Evolutionary conservation across 2,888 invertebrate genomes (phyloP), one percentile per base, ranked within the genome.

Genomic region (Anthophora plumipes): DNA sequence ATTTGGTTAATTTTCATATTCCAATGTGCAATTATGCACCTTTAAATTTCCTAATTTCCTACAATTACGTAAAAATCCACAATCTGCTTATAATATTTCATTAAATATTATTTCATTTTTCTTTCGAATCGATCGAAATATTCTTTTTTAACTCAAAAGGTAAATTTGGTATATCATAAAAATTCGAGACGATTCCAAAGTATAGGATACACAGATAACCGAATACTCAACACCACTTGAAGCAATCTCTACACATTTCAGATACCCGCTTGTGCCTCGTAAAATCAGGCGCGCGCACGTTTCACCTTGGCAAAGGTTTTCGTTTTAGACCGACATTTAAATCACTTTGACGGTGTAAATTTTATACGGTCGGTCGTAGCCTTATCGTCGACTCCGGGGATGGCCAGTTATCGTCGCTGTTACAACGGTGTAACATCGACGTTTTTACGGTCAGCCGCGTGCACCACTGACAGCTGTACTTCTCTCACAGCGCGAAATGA

Each of bases 331-430:
- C 31, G 37, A 59, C 63, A 82, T 86, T 86, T 86, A 82, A 82
- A 85, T 83, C 83, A 70, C 66, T 80, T 54, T 55, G 77, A 31
- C 64, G 59, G 25, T 77, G 69, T 79, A 82, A 82, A 84, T 88
- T 82, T 87, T 84, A 77, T 74, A 71, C 75, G 67, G 50, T 59
- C 55, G 57, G 43, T 71, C 82, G 79, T 85, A 50, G 41, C 67
- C 78, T 82, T 84, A 82, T 82, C 82, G 78, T 75, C 71, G 52
- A 61, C 67, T 71, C 57, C 2, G 46, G 57, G 48, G 66, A 77
- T 79, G 82, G 75, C 73, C 75, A 55, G 74, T 81, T 81, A 77
- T 77, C 83, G 79, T 83, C 72, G 68, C 55, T 46, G 77, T 77
- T 77, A 82, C 69, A 71, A 73, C 57, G 43, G 31, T 48, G 55